Base-by-base conservation (phyloP, 2,888 invertebrate genomes). In the Julus scanicus region DNA sequence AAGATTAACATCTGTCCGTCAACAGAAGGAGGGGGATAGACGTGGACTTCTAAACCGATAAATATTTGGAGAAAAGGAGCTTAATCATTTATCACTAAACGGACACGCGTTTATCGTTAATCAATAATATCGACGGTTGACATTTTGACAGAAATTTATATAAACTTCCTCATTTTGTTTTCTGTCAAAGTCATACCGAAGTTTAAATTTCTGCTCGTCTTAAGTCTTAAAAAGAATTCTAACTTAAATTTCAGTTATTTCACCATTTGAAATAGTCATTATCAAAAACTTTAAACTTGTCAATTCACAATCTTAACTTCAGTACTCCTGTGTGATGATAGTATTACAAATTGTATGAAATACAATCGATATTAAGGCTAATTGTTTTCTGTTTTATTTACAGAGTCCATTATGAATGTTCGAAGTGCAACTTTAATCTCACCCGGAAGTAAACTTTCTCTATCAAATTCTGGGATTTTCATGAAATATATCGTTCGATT, bases 101-200 rank as follows among this genome's bases (percentile, higher is more conserved):
- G 57, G 15, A 57, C 57, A 15, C 15, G 57, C 57, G 57, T n/a
- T n/a, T 63, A 63, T 63, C 63, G n/a, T 17, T 17, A 2, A 17
- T 63, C 3, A 17, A 63, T 17, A 63, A 17, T 17, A n/a, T 63
- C 63, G 63, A 63, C 63, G n/a, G n/a, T 63, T 63, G 63, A n/a
- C 63, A n/a, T 63, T 57, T 63, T 63, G 63, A 63, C 63, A 63
- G 44, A 63, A 63, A 63, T 63, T n/a, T n/a, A n/a, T 48, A 48
- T 6, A 17, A 63, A 63, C 63, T 63, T 63, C 63, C 63, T 63
- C n/a, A n/a, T 63, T 63, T n/a, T 17, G 63, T 63, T 63, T 63
- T 17, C 63, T 5, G 63, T 44, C 44, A 63, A 63, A 17, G 63
- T 63, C n/a, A n/a, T 29, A 29, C 29, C 29, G 29, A 29, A 29